Percentiles rank a stretch among this genome's conserved stretches.
Conservation (phyloP, 2,888 invertebrate species). For the Busseola fusca region DNA sequence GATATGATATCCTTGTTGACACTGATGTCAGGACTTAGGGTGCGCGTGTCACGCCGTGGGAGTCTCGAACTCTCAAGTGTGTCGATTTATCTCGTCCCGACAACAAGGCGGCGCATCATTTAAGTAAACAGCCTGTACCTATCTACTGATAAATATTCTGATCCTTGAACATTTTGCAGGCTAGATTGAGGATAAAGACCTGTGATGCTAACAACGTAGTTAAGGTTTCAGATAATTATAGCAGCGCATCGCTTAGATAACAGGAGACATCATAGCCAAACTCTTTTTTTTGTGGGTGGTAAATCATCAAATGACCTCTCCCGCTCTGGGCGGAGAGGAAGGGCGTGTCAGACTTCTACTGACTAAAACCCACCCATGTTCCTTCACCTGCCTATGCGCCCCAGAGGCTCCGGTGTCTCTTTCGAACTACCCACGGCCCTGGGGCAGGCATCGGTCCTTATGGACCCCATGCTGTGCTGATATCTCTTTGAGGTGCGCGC, state of each 20-base stretch:
- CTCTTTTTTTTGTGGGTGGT: too few relatives aligned
- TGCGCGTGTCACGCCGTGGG: slow-evolving; percentile 61
- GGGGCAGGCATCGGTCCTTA: too few relatives aligned
- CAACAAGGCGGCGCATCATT: slow-evolving; percentile 65
- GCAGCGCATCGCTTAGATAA: background rate
- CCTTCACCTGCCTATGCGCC: too few relatives aligned
- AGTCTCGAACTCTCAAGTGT: slow-evolving; percentile 41
- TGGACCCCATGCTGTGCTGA: too few relatives aligned
- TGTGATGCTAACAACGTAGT: background rate
- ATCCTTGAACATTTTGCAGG: slow-evolving; percentile 44
- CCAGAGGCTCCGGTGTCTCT: too few relatives aligned
- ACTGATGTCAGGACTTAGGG: slow-evolving; percentile 60
- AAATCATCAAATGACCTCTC: too few relatives aligned
- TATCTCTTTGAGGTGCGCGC: too few relatives aligned
- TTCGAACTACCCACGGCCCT: too few relatives aligned
- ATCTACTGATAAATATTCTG: slow-evolving; percentile 48
- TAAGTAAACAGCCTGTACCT: slow-evolving; percentile 64
- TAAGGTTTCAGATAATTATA: background rate
- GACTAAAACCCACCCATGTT: too few relatives aligned
- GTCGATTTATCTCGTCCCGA: slow-evolving; percentile 62
- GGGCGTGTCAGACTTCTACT: too few relatives aligned
- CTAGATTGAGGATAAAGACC: slow-evolving; percentile 18
- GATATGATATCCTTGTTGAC: slow-evolving; percentile 61
- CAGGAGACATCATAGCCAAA: background rate
- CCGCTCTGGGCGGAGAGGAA: too few relatives aligned